Base-by-base conservation (phyloP, 2,797 vertebrate species). In the Martes flavigula region DNA sequence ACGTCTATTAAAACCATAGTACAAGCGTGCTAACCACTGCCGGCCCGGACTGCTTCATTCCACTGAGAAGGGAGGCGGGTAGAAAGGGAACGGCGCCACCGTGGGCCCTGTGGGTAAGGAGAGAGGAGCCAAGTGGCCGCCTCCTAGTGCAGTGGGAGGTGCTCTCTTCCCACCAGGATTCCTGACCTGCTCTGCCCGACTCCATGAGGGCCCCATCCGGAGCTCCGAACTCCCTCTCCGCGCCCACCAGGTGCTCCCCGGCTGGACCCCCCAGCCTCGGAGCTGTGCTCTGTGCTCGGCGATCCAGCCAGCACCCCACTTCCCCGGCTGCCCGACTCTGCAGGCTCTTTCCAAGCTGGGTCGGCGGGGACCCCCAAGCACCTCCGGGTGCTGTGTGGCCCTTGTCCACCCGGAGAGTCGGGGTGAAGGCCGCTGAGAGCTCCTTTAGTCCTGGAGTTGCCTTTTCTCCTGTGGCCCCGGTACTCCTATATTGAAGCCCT, bases 1-100 rank as follows among this genome's bases (percentile, higher is more conserved):
- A 97, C 94, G 97, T 97, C 95, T 96, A 98, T 98, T 98, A 98
- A 98, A 98, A 98, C 94, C 96, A 96, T 97, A 98, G 98, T 98
- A 96, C 85, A 40, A 98, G 97, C 95, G 97, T 98, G 97, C 97
- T 97, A 93, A 98, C 93, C 97, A 40, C 90, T 56, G 96, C 92
- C 12, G 96, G 89, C 94, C 73, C 87, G 20, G 95, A 93, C 90
- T 98, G 82, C 87, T 97, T 98, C 92, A 78, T 98, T 98, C 9
- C 11, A 70, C 93, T 8, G 78, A 90, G 68, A 15, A 72, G 94
- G 95, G 97, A 90, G 60, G 48, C 14, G n/a, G 40, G 51, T 5
- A 18, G 60, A 66, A 51, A 7, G 64, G 46, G 73, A 58, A 73
- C 35, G 27, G 35, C 7, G 32, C 27, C 64, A 35, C 75, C 54